phyloP scores from a whole-genome alignment of 2,888 invertebrate species.

The Euspilapteryx auroguttella region DNA sequence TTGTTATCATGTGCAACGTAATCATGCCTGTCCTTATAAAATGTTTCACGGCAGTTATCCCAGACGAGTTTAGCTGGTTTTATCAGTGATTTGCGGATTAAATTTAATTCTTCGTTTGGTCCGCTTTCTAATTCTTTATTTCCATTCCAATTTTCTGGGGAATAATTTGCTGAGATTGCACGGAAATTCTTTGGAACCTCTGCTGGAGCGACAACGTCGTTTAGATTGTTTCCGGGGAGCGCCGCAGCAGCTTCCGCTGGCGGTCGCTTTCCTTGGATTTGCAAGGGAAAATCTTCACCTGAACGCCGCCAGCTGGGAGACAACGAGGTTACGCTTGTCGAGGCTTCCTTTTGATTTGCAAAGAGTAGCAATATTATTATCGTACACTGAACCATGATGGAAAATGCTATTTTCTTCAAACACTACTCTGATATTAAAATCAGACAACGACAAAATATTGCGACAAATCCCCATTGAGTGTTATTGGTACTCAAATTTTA shows the following conservation, averaged over 20 bases:
- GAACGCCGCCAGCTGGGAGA: constrained; percentile 13
- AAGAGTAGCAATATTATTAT: constrained; percentile 25
- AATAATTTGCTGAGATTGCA: constrained; percentile 36
- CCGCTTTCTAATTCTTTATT: constrained; percentile 15
- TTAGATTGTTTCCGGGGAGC: constrained; percentile 46
- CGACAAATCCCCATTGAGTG: too few species aligned
- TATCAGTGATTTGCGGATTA: constrained; percentile 2
- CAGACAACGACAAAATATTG: too few species aligned
- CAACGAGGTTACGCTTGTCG: constrained; percentile 16
- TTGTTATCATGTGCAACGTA: constrained; percentile 14
- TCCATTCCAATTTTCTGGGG: constrained; percentile 16
- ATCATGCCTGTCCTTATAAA: constrained; percentile 13
- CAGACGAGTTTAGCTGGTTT: constrained; percentile 19
- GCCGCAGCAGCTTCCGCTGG: constrained; percentile 34
- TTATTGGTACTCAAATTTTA: too few species aligned
- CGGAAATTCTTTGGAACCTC: constrained; percentile 32
- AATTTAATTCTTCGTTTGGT: not conserved
- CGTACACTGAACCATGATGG: too few species aligned
- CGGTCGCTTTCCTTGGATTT: constrained; percentile 31
- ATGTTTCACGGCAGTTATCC: constrained; percentile 37
- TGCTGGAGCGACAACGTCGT: constrained; percentile 20
- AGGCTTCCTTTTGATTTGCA: constrained; percentile 18
- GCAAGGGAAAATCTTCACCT: constrained; percentile 22
- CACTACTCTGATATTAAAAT: too few species aligned
- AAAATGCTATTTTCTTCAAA: too few species aligned